These are phyloP conservation scores for Yponomeuta cagnagella DNA, from an alignment of 2,888 invertebrate genomes.

Conservation along the genomic window DNA sequence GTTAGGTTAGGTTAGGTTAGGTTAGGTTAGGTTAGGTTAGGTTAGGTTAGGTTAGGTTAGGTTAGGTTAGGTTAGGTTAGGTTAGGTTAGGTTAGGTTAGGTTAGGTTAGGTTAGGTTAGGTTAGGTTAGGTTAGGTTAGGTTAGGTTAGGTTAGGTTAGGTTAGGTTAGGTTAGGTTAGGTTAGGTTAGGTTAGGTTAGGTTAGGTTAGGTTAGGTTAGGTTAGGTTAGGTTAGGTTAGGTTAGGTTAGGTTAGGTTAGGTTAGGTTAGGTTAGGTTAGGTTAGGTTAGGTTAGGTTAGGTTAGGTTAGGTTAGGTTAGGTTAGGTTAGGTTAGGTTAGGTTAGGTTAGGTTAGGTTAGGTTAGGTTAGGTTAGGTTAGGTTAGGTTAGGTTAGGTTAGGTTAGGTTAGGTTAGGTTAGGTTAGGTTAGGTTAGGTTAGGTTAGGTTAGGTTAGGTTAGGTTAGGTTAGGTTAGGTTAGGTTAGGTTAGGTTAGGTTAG, in stretches of 20 bases:
- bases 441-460: constrained; percentile 22
- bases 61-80: constrained; percentile 23
- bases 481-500: constrained; percentile 23
- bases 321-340: constrained; percentile 26
- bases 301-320: constrained; percentile 23
- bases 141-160: constrained; percentile 24
- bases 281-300: constrained; percentile 15
- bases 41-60: constrained; percentile 25
- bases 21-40: constrained; percentile 23
- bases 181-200: constrained; percentile 15
- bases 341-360: constrained; percentile 25
- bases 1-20: constrained; percentile 26
- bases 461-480: constrained; percentile 22
- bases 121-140: constrained; percentile 32
- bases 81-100: constrained; percentile 30
- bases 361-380: constrained; percentile 26
- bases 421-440: constrained; percentile 26
- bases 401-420: constrained; percentile 27
- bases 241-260: constrained; percentile 26
- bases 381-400: constrained; percentile 25
- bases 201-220: constrained; percentile 19
- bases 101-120: constrained; percentile 31
- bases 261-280: constrained; percentile 25
- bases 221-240: constrained; percentile 23
- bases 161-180: constrained; percentile 28